Evolutionary conservation across 2,797 vertebrate species (phyloP), one percentile per base, ranked within the genome.

Genomic region (Anguilla pacifica): DNA sequence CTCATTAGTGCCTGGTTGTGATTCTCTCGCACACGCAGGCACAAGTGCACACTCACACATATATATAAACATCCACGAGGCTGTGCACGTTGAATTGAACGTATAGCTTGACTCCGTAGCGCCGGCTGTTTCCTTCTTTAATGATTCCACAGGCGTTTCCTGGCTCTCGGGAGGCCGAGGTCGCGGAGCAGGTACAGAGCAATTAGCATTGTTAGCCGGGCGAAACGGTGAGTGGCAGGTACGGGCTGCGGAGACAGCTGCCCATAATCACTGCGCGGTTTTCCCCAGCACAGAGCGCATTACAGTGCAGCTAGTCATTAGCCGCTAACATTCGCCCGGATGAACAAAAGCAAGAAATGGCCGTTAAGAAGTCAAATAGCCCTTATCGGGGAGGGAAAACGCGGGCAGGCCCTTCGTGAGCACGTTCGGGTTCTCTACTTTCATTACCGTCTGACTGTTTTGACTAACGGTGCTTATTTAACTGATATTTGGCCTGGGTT

Each of bases 311-410:
- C 46, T 6, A 67, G 51, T 87, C 82, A 84, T 84, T 84, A 84
- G 67, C 49, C 86, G 7, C 19, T 70, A 82, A 61, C 53, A 46
- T 74, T 49, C 15, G 6, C 39, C 39, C 15, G 17, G 28, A 46
- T 25, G 22, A 43, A 46, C 28, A 57, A 15, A 55, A 85, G 84
- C 53, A n/a, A 72, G 5, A 7, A 87, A 83, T 28, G 13, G 25
- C 77, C 79, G n/a, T 83, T 67, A 83, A 77, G 9, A 77, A 10
- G 59, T 77, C 57, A 84, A 57, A 53, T 61, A 31, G n/a, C 31
- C 25, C 22, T 46, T 10, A 53, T 39, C 17, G 28, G 67, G 28
- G 53, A 39, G 74, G 2, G 53, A 46, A 72, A 79, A 82, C 31
- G 5, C 19, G 28, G 55, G n/a, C 31, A 28, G 35, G 39, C 86